Evolutionary conservation across 1,140 invertebrate genomes (phyloP), one percentile per base, ranked within the genome.

Genomic region (Brachionus koreanus): DNA sequence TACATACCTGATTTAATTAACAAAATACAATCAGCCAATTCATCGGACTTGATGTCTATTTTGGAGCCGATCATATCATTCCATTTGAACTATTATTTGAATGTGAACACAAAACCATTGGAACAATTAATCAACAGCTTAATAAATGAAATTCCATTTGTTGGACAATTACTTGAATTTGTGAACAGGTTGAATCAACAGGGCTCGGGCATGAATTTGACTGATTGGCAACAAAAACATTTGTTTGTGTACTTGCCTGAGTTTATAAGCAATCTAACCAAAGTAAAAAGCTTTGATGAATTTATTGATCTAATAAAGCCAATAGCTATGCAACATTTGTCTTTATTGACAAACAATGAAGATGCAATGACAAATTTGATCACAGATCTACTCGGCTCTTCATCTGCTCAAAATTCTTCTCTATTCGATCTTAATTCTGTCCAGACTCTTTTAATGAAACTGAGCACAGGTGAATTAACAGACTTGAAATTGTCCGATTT

Each of bases 21-120:
- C 63, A 37, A 67, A 25, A 9, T 37, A 12, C 25, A 67, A 37
- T 35, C 63, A 12, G 3, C 3, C 35, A 67, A 67, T 67, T 67
- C 35, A 10, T 13, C 25, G 0, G 63, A 67, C 12, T n/a, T 37
- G 25, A 35, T 33, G 63, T 13, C 25, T 6, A 16, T 67, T 12
- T 25, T 67, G 2, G 63, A 67, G 35, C 63, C 63, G 9, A 37
- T 67, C 4, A 37, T 67, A 23, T 67, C 25, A 6, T 35, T 37
- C 16, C 63, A 67, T 25, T 67, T 67, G 63, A 67, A 67, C 63
- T 67, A 67, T n/a, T 67, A 35, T 12, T n/a, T 67, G 12, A 67
- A 67, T 67, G 35, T 57, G 6, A 25, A 57, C 9, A n/a, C 49
- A 25, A 3, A 67, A 16, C 63, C 35, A n/a, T 35, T 67, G 25